Conservation (phyloP, 2,888 invertebrate genomes). For the Acholoe squamosa region DNA sequence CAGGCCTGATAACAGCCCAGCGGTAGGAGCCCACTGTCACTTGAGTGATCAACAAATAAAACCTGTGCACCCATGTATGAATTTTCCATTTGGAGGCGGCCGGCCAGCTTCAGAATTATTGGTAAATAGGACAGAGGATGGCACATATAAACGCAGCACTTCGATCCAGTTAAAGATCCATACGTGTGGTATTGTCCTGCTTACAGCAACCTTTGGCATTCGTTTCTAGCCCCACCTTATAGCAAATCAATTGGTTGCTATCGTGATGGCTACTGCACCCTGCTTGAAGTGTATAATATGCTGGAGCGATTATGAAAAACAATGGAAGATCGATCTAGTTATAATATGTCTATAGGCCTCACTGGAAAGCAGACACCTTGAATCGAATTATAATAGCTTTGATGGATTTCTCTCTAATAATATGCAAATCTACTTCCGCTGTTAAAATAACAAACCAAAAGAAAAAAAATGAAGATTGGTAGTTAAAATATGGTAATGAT, state of each 20-base stretch:
- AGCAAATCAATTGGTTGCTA: constrained; percentile 22
- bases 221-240: constrained; percentile 1
- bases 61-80: constrained; percentile 34
- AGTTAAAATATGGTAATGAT: neutral
- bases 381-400: too few species aligned
- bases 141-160: constrained; percentile 18
- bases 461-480: too few species aligned
- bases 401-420: too few species aligned
- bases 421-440: too few species aligned
- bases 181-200: constrained; percentile 26
- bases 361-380: neutral
- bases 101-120: neutral
- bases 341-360: neutral
- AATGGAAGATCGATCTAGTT: neutral
- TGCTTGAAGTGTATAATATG: constrained; percentile 5
- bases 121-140: constrained; percentile 48
- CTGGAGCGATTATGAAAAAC: constrained; percentile 33
- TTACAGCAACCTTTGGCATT: neutral
- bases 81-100: constrained; percentile 31
- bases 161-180: constrained; percentile 9
- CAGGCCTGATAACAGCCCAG: neutral
- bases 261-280: neutral
- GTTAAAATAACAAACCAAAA: too few species aligned
- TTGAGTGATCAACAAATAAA: constrained; percentile 41
- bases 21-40: neutral